Evolutionary conservation across 1,140 invertebrate genomes (phyloP).

Genomic region (Odontomachus brunneus): DNA sequence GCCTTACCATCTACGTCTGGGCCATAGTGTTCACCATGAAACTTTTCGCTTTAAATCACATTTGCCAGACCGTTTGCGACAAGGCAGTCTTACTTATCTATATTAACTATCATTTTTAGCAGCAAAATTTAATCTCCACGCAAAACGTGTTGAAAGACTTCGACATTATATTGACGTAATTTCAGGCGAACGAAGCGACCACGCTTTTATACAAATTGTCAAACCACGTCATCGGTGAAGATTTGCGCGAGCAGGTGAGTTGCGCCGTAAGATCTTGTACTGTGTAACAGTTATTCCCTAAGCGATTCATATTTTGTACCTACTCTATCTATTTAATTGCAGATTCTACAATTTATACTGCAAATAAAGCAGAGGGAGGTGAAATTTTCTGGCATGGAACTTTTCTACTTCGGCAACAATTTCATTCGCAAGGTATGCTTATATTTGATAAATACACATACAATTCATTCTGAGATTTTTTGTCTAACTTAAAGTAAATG

Average conservation of each 20-base stretch:
- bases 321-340: background rate
- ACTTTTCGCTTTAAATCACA: too few relatives aligned
- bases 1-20: too few relatives aligned
- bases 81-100: too few relatives aligned
- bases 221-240: background rate
- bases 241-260: conserved; percentile 24
- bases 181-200: conserved; percentile 15
- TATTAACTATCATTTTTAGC: too few relatives aligned
- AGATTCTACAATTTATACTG: conserved; percentile 30
- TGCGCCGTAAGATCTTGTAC: background rate
- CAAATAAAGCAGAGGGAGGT: conserved; percentile 10
- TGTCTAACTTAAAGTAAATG: too few relatives aligned
- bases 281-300: background rate
- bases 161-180: too few relatives aligned
- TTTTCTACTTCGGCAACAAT: conserved; percentile 3
- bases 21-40: too few relatives aligned
- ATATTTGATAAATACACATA: too few relatives aligned
- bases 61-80: too few relatives aligned
- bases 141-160: too few relatives aligned
- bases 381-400: conserved; percentile 23
- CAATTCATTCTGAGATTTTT: too few relatives aligned
- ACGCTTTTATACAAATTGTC: conserved; percentile 18
- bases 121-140: too few relatives aligned
- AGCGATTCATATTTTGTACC: background rate
- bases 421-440: conserved; percentile 6